Conservation (phyloP, 2,113 vertebrate species). For the Cebus imitator region DNA sequence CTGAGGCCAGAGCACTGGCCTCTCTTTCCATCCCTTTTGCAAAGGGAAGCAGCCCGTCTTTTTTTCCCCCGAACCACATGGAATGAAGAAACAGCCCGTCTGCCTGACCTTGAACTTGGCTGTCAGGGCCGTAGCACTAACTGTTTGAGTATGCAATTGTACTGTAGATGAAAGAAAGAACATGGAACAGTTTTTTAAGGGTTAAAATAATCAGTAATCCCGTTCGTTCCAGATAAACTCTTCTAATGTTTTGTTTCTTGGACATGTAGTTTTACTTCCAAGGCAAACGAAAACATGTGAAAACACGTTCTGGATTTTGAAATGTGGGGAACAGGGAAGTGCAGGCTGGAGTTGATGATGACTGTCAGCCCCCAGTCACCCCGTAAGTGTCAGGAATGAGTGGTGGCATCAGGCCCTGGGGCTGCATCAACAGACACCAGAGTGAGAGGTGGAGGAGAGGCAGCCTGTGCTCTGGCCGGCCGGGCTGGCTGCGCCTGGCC, state of each 20-base stretch:
- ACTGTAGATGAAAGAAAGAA: neutral
- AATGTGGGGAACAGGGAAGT: neutral
- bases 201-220: neutral
- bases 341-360: too few relatives aligned
- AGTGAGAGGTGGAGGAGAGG: neutral
- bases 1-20: neutral
- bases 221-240: neutral
- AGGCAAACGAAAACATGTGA: neutral
- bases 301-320: neutral
- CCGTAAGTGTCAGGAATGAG: neutral
- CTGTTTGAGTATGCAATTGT: neutral
- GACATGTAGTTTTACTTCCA: neutral
- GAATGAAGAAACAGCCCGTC: too few relatives aligned
- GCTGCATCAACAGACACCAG: too few relatives aligned
- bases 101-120: neutral
- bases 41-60: neutral
- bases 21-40: neutral
- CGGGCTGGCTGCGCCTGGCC: fast-evolving
- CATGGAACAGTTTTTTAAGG: neutral
- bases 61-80: too few relatives aligned
- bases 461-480: neutral
- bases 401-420: neutral
- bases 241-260: neutral
- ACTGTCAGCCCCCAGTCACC: neutral
- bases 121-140: neutral